Evolutionary conservation across 2,797 vertebrate genomes (phyloP).

Genomic region (Poecile montanus): DNA sequence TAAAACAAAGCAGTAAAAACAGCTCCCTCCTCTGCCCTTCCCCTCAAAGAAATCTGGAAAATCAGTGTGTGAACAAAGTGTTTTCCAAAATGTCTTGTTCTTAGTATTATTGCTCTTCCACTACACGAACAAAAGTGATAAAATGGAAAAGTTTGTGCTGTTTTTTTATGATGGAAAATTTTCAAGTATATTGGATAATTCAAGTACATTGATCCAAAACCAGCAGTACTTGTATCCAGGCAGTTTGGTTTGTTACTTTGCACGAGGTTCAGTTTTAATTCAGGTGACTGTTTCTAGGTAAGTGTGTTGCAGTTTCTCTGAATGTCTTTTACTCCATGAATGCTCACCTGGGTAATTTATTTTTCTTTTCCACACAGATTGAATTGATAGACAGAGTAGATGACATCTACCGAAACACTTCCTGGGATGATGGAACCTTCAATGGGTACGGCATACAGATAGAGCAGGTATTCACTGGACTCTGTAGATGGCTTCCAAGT

Average conservation of each 20-base stretch:
- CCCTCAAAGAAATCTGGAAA: conserved; percentile 6
- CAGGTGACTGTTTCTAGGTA: neutral
- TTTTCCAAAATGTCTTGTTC: neutral
- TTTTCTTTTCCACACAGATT: conserved; percentile 80
- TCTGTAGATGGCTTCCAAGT: neutral
- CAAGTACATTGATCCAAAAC: neutral
- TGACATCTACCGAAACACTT: conserved; percentile 96
- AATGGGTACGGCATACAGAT: conserved; percentile 96
- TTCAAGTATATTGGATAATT: neutral
- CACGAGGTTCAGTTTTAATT: neutral
- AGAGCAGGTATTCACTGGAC: conserved; percentile 84
- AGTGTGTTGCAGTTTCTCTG: neutral
- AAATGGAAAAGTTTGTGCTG: neutral
- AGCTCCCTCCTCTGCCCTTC: neutral
- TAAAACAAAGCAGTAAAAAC: neutral
- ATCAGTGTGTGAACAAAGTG: neutral
- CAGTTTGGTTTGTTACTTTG: neutral
- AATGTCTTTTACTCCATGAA: neutral
- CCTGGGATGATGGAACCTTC: conserved; percentile 85
- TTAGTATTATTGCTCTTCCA: neutral
- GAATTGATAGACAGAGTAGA: conserved; percentile 97
- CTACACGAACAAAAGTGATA: neutral
- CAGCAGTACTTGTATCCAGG: neutral
- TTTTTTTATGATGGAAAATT: neutral
- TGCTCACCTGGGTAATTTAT: neutral